phyloP scores from a whole-genome alignment of 2,888 invertebrate species.

The Diplolepis rosae region DNA sequence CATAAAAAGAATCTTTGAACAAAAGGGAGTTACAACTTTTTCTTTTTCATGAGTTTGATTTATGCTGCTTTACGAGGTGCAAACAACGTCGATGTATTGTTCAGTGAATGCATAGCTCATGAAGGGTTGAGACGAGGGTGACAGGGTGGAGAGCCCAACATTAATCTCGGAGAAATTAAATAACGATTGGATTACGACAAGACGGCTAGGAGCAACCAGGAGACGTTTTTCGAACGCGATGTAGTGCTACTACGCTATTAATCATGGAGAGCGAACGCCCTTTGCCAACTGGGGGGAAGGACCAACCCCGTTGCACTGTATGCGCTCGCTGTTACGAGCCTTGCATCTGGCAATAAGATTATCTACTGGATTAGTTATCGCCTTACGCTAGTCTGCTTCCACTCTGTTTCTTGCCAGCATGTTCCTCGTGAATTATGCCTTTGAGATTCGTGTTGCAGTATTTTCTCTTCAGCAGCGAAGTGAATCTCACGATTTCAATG shows the following conservation, averaged over 20 bases:
- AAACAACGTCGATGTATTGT: neutral
- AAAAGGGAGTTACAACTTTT: neutral
- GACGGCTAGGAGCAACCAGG: slow-evolving; percentile 40
- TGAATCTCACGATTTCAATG: neutral
- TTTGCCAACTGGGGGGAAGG: slow-evolving; percentile 44
- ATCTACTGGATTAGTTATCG: slow-evolving; percentile 6
- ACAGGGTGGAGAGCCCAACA: slow-evolving; percentile 39
- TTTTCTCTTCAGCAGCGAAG: neutral
- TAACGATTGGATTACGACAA: slow-evolving; percentile 48
- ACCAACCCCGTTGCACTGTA: slow-evolving; percentile 38
- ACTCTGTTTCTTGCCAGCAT: neutral
- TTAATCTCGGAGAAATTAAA: slow-evolving; percentile 51
- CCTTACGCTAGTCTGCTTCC: neutral
- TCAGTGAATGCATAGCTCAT: slow-evolving; percentile 21
- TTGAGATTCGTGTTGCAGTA: neutral
- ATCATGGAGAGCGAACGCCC: slow-evolving; percentile 48
- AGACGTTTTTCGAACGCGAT: slow-evolving; percentile 44
- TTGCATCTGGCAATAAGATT: neutral
- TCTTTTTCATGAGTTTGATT: slow-evolving; percentile 37
- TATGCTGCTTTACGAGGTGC: slow-evolving; percentile 25
- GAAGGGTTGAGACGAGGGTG: slow-evolving; percentile 23
- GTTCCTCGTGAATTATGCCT: neutral
- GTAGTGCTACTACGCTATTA: slow-evolving; percentile 47
- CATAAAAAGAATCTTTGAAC: neutral
- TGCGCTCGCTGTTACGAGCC: neutral